phyloP scores from a whole-genome alignment of 1,140 invertebrate genomes.

The Sycophaga agraensis region DNA sequence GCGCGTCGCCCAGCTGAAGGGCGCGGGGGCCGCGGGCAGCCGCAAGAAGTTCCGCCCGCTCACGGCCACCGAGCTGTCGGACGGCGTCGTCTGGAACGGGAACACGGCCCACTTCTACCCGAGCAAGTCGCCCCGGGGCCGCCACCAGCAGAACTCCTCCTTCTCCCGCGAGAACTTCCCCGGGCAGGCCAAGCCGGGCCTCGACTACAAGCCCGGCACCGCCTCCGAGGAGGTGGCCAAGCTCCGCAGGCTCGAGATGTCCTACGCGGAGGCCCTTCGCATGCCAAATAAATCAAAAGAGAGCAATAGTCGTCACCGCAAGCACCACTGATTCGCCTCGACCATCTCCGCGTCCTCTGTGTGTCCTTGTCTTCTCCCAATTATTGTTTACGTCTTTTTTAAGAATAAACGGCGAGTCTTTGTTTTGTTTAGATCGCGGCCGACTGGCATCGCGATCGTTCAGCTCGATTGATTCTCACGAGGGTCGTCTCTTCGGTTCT shows the following conservation, averaged over 20 bases:
- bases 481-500: too few species aligned
- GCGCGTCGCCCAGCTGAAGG: slow-evolving; percentile 39
- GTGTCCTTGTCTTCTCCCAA: too few species aligned
- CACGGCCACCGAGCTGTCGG: slow-evolving; percentile 53
- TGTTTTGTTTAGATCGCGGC: too few species aligned
- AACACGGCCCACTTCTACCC: slow-evolving; percentile 65
- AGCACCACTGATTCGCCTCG: too few species aligned
- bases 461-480: too few species aligned
- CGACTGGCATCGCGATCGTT: too few species aligned
- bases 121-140: slow-evolving; percentile 59
- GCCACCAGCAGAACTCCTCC: slow-evolving; percentile 38
- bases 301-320: slow-evolving; percentile 20
- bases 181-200: too few species aligned
- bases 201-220: slow-evolving; percentile 65
- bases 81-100: slow-evolving; percentile 64
- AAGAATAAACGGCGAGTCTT: too few species aligned
- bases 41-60: slow-evolving; percentile 56
- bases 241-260: slow-evolving; percentile 75
- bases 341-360: too few species aligned
- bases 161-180: background rate
- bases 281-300: slow-evolving; percentile 65
- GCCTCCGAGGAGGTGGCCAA: slow-evolving; percentile 80
- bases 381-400: too few species aligned
- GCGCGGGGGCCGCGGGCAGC: slow-evolving; percentile 56
- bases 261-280: slow-evolving; percentile 79